Evolutionary conservation across 1,140 invertebrate species (phyloP), one percentile per base, ranked within the genome.

Genomic region (Lasioglossum albipes): DNA sequence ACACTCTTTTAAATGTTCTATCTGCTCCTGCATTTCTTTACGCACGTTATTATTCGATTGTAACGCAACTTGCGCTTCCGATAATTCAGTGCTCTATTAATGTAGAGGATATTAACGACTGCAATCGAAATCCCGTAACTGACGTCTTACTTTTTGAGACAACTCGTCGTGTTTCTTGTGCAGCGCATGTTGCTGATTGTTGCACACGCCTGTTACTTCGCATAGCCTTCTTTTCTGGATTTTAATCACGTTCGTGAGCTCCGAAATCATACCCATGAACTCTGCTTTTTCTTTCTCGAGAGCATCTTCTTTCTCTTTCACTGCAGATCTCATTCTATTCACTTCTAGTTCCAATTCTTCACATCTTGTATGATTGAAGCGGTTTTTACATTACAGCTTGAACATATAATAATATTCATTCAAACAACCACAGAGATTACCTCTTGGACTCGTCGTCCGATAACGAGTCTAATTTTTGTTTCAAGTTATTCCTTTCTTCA

Each of bases 181-280:
- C 7, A 84, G 64, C 2, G 52, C 18, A 36, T 70, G 54, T 75
- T 82, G 79, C 57, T 90, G 86, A 54, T 85, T 75, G 42, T 81
- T 83, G 70, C 86, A 88, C 52, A 86, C 66, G 52, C 64, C 65
- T 6, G 75, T 88, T 31, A 90, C 79, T 66, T 90, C 85, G 57
- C 54, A 74, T 81, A 89, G 84, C 54, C 77, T 79, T 76, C 85
- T 81, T 73, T 90, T 86, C 45, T 88, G 83, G 59, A 84, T 75
- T 68, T 87, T 86, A 18, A 82, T 76, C n/a, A 88, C 66, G 64
- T 83, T 87, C 22, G 81, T 82, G 20, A 90, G 82, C 66, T 89
- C 84, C 16, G 45, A 9, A 13, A 87, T 83, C 62, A 74, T 88
- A 52, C 81, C 41, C 66, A 80, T 85, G 16, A 85, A 83, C 69